Evolutionary conservation across 2,888 invertebrate species (phyloP).

Genomic region (Imbricaverruca yamaguchii): DNA sequence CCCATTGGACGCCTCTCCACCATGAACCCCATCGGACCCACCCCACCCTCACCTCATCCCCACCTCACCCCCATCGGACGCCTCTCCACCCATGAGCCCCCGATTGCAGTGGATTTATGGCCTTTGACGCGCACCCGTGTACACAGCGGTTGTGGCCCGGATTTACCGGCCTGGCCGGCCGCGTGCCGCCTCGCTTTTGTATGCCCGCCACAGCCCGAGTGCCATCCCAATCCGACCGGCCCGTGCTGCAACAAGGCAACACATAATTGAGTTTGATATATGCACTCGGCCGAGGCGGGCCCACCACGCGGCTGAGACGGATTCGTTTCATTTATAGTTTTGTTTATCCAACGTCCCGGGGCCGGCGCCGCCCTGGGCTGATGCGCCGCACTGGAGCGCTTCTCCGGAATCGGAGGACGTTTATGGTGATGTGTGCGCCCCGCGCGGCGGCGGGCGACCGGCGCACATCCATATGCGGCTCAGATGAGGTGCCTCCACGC

Average conservation of each 20-base stretch:
- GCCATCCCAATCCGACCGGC: neutral
- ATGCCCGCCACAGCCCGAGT: neutral
- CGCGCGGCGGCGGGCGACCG: neutral
- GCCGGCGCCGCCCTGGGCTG: no score
- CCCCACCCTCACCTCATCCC: no score
- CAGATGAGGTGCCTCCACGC: no score
- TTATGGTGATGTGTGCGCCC: neutral
- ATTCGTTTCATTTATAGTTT: slow-evolving; percentile 14
- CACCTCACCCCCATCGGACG: no score
- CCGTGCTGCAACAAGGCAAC: neutral
- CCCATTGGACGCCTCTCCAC: no score
- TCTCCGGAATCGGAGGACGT: neutral
- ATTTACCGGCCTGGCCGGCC: neutral
- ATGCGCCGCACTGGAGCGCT: neutral
- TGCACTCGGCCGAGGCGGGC: neutral
- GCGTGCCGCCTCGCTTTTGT: neutral
- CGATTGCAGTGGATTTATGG: neutral
- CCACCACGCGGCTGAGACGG: neutral
- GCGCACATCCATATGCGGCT: no score
- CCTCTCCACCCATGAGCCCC: neutral
- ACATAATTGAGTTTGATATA: slow-evolving; percentile 15
- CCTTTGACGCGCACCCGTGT: neutral
- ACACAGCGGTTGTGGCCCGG: neutral
- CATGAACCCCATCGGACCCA: neutral
- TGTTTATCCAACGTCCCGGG: neutral